Percentiles rank a stretch among this genome's conserved stretches.
phyloP scores from a whole-genome alignment of 2,113 vertebrate species.

The Helogale parvula region DNA sequence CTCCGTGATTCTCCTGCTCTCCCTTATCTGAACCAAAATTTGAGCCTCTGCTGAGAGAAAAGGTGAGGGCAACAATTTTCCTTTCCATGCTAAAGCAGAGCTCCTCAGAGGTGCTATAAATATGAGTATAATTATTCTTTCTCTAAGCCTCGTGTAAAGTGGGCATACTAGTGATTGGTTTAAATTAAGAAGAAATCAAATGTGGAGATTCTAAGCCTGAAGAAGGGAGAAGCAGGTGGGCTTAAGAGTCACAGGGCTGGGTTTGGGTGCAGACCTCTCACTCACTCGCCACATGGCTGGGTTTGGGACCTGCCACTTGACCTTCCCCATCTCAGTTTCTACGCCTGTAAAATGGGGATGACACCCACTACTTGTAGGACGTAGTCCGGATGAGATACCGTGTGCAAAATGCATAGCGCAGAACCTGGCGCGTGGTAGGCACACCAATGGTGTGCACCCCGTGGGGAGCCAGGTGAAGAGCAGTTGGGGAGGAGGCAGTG shows the following conservation, averaged over 20 bases:
- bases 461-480: neutral
- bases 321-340: neutral
- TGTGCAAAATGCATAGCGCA: rapidly evolving
- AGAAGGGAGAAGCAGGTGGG: neutral
- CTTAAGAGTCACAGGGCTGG: neutral
- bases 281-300: rapidly evolving
- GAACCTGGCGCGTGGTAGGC: rapidly evolving
- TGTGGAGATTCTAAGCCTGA: neutral
- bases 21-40: neutral
- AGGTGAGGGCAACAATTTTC: conserved; percentile 36
- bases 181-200: neutral
- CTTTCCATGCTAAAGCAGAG: neutral
- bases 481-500: neutral
- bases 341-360: neutral
- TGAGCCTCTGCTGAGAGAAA: neutral
- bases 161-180: neutral
- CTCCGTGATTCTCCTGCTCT: neutral
- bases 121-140: conserved; percentile 46
- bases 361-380: neutral
- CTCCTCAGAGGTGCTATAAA: conserved; percentile 17
- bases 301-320: neutral
- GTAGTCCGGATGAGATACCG: rapidly evolving
- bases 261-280: neutral
- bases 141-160: neutral
- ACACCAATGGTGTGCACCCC: rapidly evolving